A percentile compares a stretch with the other conserved stretches of the same genome.
phyloP scores from a whole-genome alignment of 1,140 invertebrate species.

The Leucophenga varia region DNA sequence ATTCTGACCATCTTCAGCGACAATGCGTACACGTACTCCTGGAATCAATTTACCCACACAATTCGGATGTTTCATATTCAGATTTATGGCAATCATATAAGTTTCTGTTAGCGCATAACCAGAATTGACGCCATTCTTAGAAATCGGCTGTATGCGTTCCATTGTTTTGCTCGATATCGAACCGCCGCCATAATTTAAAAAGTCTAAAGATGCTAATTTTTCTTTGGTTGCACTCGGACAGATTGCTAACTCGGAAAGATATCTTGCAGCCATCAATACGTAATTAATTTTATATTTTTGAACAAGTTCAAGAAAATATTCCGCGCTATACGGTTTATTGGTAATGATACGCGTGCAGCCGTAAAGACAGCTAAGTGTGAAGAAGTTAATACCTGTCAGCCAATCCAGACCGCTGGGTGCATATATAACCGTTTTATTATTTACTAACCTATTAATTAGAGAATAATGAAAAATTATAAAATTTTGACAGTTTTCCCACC shows the following conservation, averaged over 20 bases:
- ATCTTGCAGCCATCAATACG: constrained; percentile 20
- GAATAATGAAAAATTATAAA: no score
- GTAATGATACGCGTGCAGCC: constrained; percentile 32
- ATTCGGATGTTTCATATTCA: constrained; percentile 14
- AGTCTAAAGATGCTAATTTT: constrained; percentile 10
- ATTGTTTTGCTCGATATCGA: constrained; percentile 16
- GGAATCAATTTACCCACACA: constrained; percentile 22
- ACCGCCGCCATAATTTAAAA: constrained; percentile 19
- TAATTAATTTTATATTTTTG: constrained; percentile 31
- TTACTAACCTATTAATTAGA: no score
- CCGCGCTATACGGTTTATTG: constrained; percentile 24
- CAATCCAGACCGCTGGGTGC: constrained; percentile 36
- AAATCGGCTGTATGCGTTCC: constrained; percentile 13
- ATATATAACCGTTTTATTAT: no score
- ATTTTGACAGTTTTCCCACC: no score
- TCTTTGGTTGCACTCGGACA: constrained; percentile 20
- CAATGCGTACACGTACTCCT: constrained; percentile 39
- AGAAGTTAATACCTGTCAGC: constrained; percentile 27
- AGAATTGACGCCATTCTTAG: constrained; percentile 15
- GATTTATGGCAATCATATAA: constrained; percentile 13
- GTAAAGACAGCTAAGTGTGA: constrained; percentile 17
- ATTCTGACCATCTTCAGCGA: constrained; percentile 28
- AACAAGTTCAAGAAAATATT: constrained; percentile 27
- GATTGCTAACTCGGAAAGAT: constrained; percentile 21
- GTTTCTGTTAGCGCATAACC: constrained; percentile 29